Conservation (phyloP, 1,140 invertebrate species). For the Trachelipus rathkii region DNA sequence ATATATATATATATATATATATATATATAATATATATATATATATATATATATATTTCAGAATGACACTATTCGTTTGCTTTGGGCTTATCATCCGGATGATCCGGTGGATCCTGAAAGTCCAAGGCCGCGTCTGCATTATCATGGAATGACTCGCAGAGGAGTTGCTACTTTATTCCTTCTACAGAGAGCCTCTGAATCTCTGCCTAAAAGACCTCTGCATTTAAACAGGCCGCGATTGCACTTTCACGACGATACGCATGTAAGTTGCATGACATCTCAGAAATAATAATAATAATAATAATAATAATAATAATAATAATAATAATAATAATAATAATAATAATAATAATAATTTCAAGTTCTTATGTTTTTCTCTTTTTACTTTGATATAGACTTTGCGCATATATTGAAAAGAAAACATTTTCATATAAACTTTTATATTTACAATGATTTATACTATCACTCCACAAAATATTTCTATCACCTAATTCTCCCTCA, state of each 20-base stretch:
- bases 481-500: too few species aligned
- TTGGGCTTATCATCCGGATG: conserved; percentile 47
- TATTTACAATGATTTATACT: too few species aligned
- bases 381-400: too few species aligned
- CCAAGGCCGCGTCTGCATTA: conserved; percentile 43
- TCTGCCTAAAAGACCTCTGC: neutral
- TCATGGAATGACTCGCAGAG: conserved; percentile 41
- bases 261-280: neutral
- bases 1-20: neutral
- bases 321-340: too few species aligned
- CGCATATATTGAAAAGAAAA: too few species aligned
- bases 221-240: neutral
- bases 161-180: conserved; percentile 35
- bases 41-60: conserved; percentile 29
- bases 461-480: too few species aligned
- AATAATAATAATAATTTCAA: too few species aligned
- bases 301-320: conserved; percentile 5
- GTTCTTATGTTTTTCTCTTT: too few species aligned
- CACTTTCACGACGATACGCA: neutral
- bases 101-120: conserved; percentile 45
- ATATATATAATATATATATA: neutral
- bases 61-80: conserved; percentile 46
- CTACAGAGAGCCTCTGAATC: conserved; percentile 31
- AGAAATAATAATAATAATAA: neutral
- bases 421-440: too few species aligned